Evolutionary conservation across 2,888 invertebrate genomes (phyloP).

Genomic region (Drosophila nr. medialis): DNA sequence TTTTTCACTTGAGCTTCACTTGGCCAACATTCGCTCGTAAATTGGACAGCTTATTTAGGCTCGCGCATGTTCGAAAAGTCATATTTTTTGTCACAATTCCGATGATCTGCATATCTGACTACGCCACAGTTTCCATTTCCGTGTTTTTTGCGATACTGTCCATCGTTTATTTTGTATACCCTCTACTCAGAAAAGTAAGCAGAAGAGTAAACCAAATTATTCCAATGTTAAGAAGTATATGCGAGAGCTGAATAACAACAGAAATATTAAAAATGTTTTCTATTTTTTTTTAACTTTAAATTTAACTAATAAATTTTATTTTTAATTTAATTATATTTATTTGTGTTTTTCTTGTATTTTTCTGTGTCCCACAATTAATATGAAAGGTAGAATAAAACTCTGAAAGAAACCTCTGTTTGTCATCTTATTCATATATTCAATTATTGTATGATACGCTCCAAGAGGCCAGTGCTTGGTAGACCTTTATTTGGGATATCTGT

Average conservation of each 20-base stretch:
- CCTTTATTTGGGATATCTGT: neutral
- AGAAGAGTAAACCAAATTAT: neutral
- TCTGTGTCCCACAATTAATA: neutral
- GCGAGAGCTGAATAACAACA: neutral
- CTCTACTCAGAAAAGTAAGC: neutral
- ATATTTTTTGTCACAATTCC: slow-evolving; percentile 51
- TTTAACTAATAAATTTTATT: neutral
- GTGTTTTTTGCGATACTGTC: slow-evolving; percentile 24
- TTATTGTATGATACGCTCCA: neutral
- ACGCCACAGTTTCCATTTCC: slow-evolving; percentile 31
- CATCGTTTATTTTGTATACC: slow-evolving; percentile 14
- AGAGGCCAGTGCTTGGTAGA: neutral
- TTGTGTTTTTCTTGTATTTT: neutral
- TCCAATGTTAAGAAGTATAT: neutral
- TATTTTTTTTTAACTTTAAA: too few relatives aligned
- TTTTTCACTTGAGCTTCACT: slow-evolving; percentile 70
- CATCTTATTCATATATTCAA: neutral
- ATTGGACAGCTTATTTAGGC: slow-evolving; percentile 63
- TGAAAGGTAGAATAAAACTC: neutral
- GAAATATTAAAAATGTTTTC: neutral
- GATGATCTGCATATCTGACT: slow-evolving; percentile 68
- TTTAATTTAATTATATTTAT: neutral
- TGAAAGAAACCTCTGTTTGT: neutral
- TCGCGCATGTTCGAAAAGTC: slow-evolving; percentile 55
- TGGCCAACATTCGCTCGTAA: slow-evolving; percentile 51